Evolutionary conservation across 2,797 vertebrate species (phyloP), one percentile per base, ranked within the genome.

Genomic region (Distichodus sexfasciatus): DNA sequence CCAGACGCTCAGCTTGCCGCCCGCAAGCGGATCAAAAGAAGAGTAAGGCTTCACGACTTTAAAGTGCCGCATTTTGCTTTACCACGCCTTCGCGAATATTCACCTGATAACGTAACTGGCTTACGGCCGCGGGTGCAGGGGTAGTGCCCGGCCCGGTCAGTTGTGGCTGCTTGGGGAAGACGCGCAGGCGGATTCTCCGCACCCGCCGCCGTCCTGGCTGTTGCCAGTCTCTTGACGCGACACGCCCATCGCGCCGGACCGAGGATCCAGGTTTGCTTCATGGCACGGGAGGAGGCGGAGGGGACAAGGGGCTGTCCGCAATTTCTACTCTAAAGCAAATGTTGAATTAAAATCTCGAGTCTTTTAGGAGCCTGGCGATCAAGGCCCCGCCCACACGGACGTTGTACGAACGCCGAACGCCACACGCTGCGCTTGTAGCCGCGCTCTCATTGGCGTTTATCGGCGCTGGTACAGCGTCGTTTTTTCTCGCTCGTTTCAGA

Each of bases 21-120:
- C n/a, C n/a, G n/a, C n/a, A n/a, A n/a, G n/a, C n/a, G n/a, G n/a
- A n/a, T n/a, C n/a, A n/a, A n/a, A n/a, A n/a, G n/a, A n/a, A n/a
- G n/a, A n/a, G n/a, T n/a, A n/a, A n/a, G n/a, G n/a, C n/a, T n/a
- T n/a, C n/a, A n/a, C n/a, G n/a, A n/a, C n/a, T n/a, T n/a, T n/a
- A n/a, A n/a, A n/a, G n/a, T n/a, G n/a, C n/a, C n/a, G n/a, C n/a
- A n/a, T n/a, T n/a, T n/a, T n/a, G n/a, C n/a, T n/a, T n/a, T n/a
- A n/a, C n/a, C n/a, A n/a, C n/a, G n/a, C n/a, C n/a, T n/a, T n/a
- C n/a, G n/a, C n/a, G n/a, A n/a, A n/a, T n/a, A n/a, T n/a, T n/a
- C n/a, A 99, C 97, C 95, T 98, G 97, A 92, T 99, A 99, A 93
- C 98, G 96, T 94, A 96, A 98, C 93, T 99, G 97, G 93, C 96